A percentile compares a stretch with the other conserved stretches of the same genome.
These are phyloP conservation scores for Drosophila villosipedis DNA, from an alignment of 2,888 invertebrate genomes.

Conservation along the genomic window DNA sequence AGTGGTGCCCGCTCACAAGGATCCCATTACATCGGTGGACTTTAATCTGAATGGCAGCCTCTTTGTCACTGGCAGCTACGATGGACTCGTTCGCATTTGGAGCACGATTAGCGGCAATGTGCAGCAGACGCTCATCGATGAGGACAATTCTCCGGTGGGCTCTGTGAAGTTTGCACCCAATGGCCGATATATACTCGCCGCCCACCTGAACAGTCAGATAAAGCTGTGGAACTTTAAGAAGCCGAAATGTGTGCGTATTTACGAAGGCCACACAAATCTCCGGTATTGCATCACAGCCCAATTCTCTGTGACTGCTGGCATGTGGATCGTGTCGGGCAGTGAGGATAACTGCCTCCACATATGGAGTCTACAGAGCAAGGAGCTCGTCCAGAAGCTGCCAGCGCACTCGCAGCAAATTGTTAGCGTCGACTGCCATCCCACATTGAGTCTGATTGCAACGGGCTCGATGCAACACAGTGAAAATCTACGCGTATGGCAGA, in stretches of 20 bases:
- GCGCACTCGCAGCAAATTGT: constrained; percentile 98
- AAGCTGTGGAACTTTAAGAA: constrained; percentile 99
- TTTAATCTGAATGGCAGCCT: constrained; percentile 99
- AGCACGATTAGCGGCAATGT: constrained; percentile 99
- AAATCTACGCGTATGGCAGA: constrained; percentile 99
- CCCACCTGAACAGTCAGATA: constrained; percentile 98
- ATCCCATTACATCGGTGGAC: constrained; percentile 99
- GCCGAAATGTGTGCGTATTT: constrained; percentile 98
- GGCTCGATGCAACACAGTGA: constrained; percentile 98
- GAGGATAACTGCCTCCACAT: constrained; percentile 99
- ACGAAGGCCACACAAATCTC: constrained; percentile 98
- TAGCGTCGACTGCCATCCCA: constrained; percentile 99
- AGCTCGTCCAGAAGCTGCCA: constrained; percentile 98
- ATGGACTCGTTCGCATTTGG: constrained; percentile 99
- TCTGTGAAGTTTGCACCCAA: constrained; percentile 99
- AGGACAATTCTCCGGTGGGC: constrained; percentile 99
- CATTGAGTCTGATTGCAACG: constrained; percentile 99
- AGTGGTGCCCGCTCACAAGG: constrained; percentile 98
- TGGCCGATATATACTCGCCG: constrained; percentile 99
- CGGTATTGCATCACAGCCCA: constrained; percentile 99
- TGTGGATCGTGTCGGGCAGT: constrained; percentile 99
- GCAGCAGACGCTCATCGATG: constrained; percentile 98
- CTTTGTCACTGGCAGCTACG: constrained; percentile 99
- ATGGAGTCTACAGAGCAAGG: constrained; percentile 99
- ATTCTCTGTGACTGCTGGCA: constrained; percentile 99